A percentile compares a stretch with the other conserved stretches of the same genome.
These are phyloP conservation scores for Himalopsyche kuldschensis DNA, from an alignment of 2,888 invertebrate genomes.

Conservation along the genomic window DNA sequence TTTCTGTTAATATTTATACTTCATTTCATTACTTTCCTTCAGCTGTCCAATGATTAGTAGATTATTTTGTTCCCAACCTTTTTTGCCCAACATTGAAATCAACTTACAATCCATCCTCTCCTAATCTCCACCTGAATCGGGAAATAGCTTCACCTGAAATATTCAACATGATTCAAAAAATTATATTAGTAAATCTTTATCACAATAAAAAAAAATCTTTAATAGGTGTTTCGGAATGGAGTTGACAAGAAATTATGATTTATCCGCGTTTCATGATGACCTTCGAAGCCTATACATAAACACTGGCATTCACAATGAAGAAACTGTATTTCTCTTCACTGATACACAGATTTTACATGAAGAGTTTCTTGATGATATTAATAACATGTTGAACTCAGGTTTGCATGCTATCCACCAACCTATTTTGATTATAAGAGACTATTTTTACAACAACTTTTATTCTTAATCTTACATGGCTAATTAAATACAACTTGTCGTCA, in stretches of 20 bases:
- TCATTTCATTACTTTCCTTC: not conserved
- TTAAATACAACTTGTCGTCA: too few species aligned
- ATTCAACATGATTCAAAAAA: too few species aligned
- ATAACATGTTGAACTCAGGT: slow-evolving; percentile 89
- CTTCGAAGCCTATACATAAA: slow-evolving; percentile 75
- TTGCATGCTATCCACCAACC: not conserved
- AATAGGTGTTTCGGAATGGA: slow-evolving; percentile 86
- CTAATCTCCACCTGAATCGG: too few species aligned
- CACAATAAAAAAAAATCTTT: not conserved
- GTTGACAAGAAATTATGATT: slow-evolving; percentile 81
- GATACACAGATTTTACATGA: slow-evolving; percentile 90
- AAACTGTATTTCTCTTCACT: slow-evolving; percentile 84
- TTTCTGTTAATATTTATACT: not conserved
- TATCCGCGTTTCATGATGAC: slow-evolving; percentile 82
- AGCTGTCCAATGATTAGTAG: not conserved
- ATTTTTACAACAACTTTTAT: too few species aligned
- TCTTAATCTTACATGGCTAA: too few species aligned
- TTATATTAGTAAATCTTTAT: too few species aligned
- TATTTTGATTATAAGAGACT: too few species aligned
- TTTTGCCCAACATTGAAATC: too few species aligned
- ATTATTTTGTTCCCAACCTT: too few species aligned
- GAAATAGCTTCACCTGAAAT: too few species aligned
- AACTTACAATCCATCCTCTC: too few species aligned
- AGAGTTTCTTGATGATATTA: slow-evolving; percentile 89
- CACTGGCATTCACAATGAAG: slow-evolving; percentile 73